Conservation (phyloP, 2,113 vertebrate species). For the Scartelaos histophorus region DNA sequence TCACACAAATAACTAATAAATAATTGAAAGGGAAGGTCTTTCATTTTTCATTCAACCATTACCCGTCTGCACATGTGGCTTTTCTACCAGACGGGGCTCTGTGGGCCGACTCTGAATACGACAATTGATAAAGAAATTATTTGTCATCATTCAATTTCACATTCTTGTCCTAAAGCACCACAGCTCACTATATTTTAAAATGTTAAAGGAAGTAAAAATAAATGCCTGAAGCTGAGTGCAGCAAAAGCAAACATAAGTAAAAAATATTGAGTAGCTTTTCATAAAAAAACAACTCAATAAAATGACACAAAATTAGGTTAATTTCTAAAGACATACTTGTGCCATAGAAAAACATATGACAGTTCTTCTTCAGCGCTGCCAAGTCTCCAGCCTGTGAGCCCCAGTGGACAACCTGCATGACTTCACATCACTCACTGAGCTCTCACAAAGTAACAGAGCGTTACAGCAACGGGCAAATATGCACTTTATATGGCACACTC, state of each 20-base stretch:
- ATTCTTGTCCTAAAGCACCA: too few species aligned
- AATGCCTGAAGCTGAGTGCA: too few species aligned
- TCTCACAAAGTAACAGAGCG: constrained; percentile 54
- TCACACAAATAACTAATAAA: too few species aligned
- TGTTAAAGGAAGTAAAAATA: not conserved
- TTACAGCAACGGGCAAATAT: constrained; percentile 70
- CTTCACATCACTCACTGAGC: constrained; percentile 50
- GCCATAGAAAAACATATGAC: constrained; percentile 29
- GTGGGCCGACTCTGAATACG: too few species aligned
- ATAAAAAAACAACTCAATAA: not conserved
- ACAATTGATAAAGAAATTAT: too few species aligned
- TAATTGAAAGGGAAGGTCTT: too few species aligned
- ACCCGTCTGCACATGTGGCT: too few species aligned
- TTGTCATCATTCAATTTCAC: too few species aligned
- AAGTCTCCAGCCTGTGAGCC: constrained; percentile 23
- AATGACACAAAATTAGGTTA: constrained; percentile 6
- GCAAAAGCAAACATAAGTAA: too few species aligned
- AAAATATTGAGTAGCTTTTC: not conserved
- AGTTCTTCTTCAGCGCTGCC: constrained; percentile 23
- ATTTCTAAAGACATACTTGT: constrained; percentile 31
- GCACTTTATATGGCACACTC: constrained; percentile 71
- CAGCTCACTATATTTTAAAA: not conserved
- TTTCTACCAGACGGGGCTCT: too few species aligned
- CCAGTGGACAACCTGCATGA: constrained; percentile 37
- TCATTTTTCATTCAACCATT: too few species aligned